These are phyloP conservation scores for Cavia aperea DNA, from an alignment of 2,113 vertebrate genomes.

Conservation along the genomic window DNA sequence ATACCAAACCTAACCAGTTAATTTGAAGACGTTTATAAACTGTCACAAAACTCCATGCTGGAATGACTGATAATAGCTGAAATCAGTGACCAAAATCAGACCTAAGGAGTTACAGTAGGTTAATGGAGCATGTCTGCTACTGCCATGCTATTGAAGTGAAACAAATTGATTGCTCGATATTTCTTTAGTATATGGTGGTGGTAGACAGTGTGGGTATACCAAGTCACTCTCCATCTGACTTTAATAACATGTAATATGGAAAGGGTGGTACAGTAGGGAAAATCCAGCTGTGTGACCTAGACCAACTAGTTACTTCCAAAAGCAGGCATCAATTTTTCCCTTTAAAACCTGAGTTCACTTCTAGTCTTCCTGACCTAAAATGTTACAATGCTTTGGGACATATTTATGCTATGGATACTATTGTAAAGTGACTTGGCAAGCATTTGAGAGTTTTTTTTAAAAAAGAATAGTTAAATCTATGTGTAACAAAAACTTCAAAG, in stretches of 20 bases:
- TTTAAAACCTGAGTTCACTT: not conserved
- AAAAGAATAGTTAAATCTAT: constrained; percentile 4
- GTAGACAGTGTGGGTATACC: not conserved
- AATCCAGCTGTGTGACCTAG: not conserved
- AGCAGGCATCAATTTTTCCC: not conserved
- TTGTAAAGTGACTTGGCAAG: not conserved
- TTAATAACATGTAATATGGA: not conserved
- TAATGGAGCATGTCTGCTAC: not conserved
- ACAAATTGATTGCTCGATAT: not conserved
- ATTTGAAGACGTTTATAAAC: not conserved
- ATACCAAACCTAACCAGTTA: not conserved
- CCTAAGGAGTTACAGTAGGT: not conserved
- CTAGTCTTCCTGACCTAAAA: not conserved
- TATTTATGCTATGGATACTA: not conserved
- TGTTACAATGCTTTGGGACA: not conserved
- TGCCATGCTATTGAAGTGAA: not conserved
- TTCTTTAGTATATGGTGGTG: not conserved
- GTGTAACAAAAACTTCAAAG: constrained; percentile 51
- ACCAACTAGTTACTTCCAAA: not conserved
- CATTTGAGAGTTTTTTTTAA: constrained; percentile 6
- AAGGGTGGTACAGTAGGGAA: not conserved
- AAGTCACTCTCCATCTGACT: not conserved
- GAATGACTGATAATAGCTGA: not conserved
- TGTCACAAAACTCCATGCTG: not conserved
- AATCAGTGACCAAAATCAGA: not conserved